Base-by-base conservation (phyloP, 2,797 vertebrate genomes). In the Parotocinclus haroldoi region DNA sequence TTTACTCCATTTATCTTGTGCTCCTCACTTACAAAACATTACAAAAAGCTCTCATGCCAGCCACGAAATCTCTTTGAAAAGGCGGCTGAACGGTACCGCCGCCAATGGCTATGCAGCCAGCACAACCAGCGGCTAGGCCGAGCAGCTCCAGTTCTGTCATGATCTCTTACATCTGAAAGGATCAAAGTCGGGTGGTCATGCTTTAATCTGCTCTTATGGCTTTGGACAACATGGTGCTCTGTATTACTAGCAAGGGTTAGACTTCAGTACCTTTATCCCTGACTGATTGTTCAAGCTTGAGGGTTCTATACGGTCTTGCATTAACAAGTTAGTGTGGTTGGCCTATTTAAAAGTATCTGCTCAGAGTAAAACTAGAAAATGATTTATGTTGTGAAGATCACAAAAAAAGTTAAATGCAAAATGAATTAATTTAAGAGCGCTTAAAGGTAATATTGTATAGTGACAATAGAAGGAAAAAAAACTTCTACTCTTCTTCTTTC, bases 151-250 rank as follows among this genome's bases (percentile, higher is more conserved):
- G 55, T 59, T 68, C 69, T 64, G 66, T 75, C 69, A 70, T 50
- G 51, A 75, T 57, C 76, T 66, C 76, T 72, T 61, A 64, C 69
- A 67, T 75, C 56, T 60, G 17, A 72, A 55, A 52, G 73, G 69
- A 75, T 75, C 73, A 75, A 70, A 78, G 69, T n/a, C 39, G 38
- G 49, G 27, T 62, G 37, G 59, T 73, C 63, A 67, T 5, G n/a
- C 76, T 78, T 75, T 78, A 55, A 73, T 72, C 63, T 72, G 50
- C 66, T 66, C 66, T 73, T 57, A 67, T 13, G 50, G 48, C 61
- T 10, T 36, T n/a, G 55, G 73, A 72, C 73, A 51, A 58, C 57
- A 19, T 46, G 67, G 17, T 17, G 64, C 57, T 45, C 52, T 40
- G 49, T 58, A 70, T 73, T 27, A 36, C 48, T 49, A 7, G 40